Percentiles rank a stretch among this genome's conserved stretches.
These are phyloP conservation scores for Penaeus chinensis DNA, from an alignment of 1,140 invertebrate genomes.

Conservation along the genomic window DNA sequence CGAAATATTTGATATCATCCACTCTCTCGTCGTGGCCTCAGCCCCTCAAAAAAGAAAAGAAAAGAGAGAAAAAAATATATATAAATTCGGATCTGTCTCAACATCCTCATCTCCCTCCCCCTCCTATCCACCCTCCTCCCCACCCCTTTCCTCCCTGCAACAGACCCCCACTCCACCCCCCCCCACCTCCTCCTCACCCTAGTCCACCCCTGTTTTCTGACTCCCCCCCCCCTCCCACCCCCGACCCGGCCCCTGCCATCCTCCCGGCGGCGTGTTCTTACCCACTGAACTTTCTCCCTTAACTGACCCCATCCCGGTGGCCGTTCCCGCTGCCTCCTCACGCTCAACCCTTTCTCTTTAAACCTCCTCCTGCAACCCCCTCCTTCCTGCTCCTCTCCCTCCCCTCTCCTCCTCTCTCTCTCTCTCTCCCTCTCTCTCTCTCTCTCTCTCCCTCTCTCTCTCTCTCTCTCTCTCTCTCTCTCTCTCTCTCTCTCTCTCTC, in stretches of 20 bases:
- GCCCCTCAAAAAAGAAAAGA: no score
- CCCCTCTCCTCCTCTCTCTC: background rate
- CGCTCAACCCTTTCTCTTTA: background rate
- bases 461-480: constrained; percentile 20
- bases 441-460: background rate
- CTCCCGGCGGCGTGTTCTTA: no score
- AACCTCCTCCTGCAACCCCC: no score
- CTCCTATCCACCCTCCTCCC: background rate
- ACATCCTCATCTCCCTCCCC: no score
- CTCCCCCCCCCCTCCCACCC: background rate
- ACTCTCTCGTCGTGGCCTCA: no score
- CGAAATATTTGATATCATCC: no score
- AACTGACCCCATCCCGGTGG: background rate
- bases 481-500: background rate
- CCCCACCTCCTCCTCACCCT: background rate
- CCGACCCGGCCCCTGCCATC: background rate
- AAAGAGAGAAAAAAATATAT: no score
- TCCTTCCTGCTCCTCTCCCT: no score
- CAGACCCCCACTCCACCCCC: background rate
- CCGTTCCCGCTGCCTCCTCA: background rate
- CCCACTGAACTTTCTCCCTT: background rate
- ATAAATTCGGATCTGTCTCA: no score
- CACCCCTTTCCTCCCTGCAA: background rate
- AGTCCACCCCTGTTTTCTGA: background rate
- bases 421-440: background rate